Base-by-base conservation (phyloP, 2,888 invertebrate genomes). In the Xanthorhoe spadicearia region DNA sequence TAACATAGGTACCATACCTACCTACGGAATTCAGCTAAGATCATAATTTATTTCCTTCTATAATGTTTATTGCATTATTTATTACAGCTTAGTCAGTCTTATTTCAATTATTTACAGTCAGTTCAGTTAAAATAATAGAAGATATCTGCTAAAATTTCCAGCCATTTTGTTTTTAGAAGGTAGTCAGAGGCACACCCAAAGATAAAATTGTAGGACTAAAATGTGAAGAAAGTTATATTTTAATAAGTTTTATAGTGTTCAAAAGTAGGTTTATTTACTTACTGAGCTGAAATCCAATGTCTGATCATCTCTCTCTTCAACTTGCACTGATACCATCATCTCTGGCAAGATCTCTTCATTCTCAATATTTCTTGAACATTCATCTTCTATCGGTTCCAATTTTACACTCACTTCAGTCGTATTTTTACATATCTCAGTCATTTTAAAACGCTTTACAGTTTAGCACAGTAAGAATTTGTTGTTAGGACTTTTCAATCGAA, bases 271-370 rank as follows among this genome's bases (percentile, higher is more conserved):
- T n/a, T 46, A 46, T 13, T 13, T 23, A 62, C 62, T 57, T 18
- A 63, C 63, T 6, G 23, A 49, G 8, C 19, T 57, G 8, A 58
- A 63, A 46, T 58, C 63, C 48, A 63, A 52, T 13, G 63, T 1
- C n/a, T 43, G 38, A 28, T 57, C 51, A 19, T 57, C 50, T 2
- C 6, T 28, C 66, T 81, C 83, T 48, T 81, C 75, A 7, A 83
- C 76, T 58, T 83, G 78, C 49, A 83, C 80, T 28, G 77, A 75
- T 32, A 83, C 77, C 70, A 76, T 52, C 38, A 68, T 49, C 32
- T 66, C 63, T 13, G 63, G 63, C 32, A 63, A 28, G 13, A 63
- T 35, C 48, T 58, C 63, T 13, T 63, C 63, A 35, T 18, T 35
- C 7, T 53, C 52, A 58, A 52, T 63, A 1, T 0, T 46, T 10